Evolutionary conservation across 2,797 vertebrate genomes (phyloP), one percentile per base, ranked within the genome.

Genomic region (Eidolon dupreanum): DNA sequence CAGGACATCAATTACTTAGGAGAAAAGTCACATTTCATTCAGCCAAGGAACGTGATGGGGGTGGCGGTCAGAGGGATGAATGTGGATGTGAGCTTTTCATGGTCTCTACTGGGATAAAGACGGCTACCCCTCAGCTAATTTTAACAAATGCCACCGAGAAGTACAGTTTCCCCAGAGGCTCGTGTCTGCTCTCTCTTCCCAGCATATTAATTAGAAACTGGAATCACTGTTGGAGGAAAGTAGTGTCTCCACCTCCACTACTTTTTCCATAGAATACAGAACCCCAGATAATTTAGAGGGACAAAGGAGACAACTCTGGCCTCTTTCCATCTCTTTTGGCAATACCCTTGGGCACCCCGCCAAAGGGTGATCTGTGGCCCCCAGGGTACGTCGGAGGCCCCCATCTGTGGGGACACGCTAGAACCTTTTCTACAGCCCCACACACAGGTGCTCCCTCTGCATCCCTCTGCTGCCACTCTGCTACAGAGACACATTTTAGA

Each of bases 11-110:
- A 96, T 98, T 98, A 98, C 98, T 98, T 95, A 98, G 92, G 43
- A 75, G 7, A 74, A 95, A 98, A 98, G 98, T 98, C 97, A 97
- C 98, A 97, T 98, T 98, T 98, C 98, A 97, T 98, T 98, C 96
- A 98, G 90, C 85, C 79, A 55, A 81, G 92, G 75, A 97, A 94
- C 31, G 59, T 66, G 96, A 98, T 88, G 71, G 68, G n/a, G 73
- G 8, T 20, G 87, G 95, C 79, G 15, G 63, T 84, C 73, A 94
- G 87, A 96, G 19, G 22, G 41, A 84, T 49, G 11, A 90, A 78
- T 61, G 90, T 59, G 63, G 22, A 94, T 90, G 66, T 89, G 92
- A 79, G 75, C 33, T 28, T 94, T 77, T 78, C 55, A 22, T 20
- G 26, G 46, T 91, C 74, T 85, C 83, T 77, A 24, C 20, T 71